These are phyloP conservation scores for Zoanthus sansibaricus DNA, from an alignment of 92 coral and sea anemone species.

Conservation along the genomic window DNA sequence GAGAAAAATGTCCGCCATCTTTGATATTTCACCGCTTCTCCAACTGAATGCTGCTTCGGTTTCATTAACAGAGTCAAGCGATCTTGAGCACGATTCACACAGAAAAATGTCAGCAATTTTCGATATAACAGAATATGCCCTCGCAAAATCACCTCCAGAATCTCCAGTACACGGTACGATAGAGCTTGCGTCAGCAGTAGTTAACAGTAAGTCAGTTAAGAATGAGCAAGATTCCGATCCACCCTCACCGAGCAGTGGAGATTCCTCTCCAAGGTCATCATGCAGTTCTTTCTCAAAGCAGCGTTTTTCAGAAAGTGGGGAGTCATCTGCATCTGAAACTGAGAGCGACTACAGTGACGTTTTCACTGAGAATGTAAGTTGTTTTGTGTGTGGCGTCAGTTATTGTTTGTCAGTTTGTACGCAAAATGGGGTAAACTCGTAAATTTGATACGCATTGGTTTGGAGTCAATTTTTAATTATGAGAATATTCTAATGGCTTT, in stretches of 20 bases:
- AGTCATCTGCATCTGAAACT: slow-evolving; percentile 82
- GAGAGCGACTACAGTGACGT: slow-evolving; percentile 87
- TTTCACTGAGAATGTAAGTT: slow-evolving; percentile 66
- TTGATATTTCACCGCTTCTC: slow-evolving; percentile 69
- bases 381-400: no score
- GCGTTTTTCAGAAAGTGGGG: slow-evolving; percentile 34
- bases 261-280: slow-evolving; percentile 41
- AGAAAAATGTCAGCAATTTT: slow-evolving; percentile 83
- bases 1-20: slow-evolving; percentile 79
- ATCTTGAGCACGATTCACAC: slow-evolving; percentile 52
- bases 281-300: slow-evolving; percentile 40
- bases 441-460: no score
- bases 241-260: neutral
- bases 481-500: no score
- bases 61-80: neutral
- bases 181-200: slow-evolving; percentile 30
- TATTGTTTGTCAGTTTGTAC: no score
- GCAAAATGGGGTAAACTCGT: no score
- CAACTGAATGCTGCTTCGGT: slow-evolving; percentile 72
- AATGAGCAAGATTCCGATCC: neutral
- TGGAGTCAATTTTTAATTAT: no score
- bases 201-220: neutral
- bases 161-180: slow-evolving; percentile 54
- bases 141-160: slow-evolving; percentile 83
- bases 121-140: slow-evolving; percentile 75